Percentiles rank a stretch among this genome's conserved stretches.
These are phyloP conservation scores for Lamellibrachia satsuma DNA, from an alignment of 2,888 invertebrate genomes.

Conservation along the genomic window DNA sequence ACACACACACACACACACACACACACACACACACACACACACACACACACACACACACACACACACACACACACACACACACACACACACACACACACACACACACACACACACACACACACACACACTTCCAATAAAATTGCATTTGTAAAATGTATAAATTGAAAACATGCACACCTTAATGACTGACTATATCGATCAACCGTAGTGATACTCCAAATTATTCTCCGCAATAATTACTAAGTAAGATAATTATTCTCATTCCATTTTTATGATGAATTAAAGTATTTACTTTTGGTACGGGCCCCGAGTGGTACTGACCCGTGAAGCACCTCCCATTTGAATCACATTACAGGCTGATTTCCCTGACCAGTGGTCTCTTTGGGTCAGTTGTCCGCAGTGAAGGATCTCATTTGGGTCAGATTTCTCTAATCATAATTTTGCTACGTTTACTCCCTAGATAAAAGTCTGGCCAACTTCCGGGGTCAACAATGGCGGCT, in stretches of 20 bases:
- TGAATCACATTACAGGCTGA: not conserved
- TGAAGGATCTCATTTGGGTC: not conserved
- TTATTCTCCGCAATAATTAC: not conserved
- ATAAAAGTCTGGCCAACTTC: not conserved
- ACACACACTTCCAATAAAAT: not conserved
- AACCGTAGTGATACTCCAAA: not conserved
- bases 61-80: no score
- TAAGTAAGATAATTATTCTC: not conserved
- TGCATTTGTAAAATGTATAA: not conserved
- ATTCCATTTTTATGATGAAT: not conserved
- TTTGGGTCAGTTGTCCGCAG: not conserved
- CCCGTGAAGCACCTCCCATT: not conserved
- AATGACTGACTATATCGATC: not conserved
- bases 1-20: no score
- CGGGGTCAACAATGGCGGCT: not conserved
- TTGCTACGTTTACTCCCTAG: not conserved
- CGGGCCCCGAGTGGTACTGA: not conserved
- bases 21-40: no score
- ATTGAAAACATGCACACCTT: not conserved
- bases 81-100: no score
- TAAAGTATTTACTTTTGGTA: not conserved
- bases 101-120: no score
- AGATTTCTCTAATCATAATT: not conserved
- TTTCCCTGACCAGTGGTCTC: not conserved
- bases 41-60: no score